These are phyloP conservation scores for Xanthorhoe designata DNA, from an alignment of 2,888 invertebrate genomes.

Conservation along the genomic window DNA sequence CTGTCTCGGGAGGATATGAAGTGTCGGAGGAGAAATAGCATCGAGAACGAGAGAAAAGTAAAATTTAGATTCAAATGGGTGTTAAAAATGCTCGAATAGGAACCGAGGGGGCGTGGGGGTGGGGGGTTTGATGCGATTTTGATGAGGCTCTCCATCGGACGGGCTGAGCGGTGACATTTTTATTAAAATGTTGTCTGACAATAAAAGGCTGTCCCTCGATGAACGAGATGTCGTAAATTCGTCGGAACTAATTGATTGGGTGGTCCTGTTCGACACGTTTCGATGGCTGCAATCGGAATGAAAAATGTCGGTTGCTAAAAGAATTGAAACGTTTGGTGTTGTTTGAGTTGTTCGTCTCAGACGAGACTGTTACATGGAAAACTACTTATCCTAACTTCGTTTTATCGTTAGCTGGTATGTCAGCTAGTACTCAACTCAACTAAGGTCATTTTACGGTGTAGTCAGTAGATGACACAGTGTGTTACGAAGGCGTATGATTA, in stretches of 20 bases:
- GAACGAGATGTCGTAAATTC: conserved; percentile 66
- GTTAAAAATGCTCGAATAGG: conserved; percentile 69
- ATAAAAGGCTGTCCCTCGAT: conserved; percentile 58
- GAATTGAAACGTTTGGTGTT: conserved; percentile 53
- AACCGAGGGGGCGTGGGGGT: conserved; percentile 59
- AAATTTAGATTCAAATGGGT: conserved; percentile 75
- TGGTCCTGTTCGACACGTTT: conserved; percentile 50
- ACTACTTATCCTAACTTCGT: conserved; percentile 80
- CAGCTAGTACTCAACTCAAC: conserved; percentile 59
- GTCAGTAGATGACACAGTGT: conserved; percentile 3
- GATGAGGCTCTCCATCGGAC: conserved; percentile 62
- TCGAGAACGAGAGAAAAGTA: conserved; percentile 63
- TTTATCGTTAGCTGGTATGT: conserved; percentile 79
- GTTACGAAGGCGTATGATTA: not conserved
- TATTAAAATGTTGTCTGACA: conserved; percentile 68
- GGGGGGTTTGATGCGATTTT: conserved; percentile 73
- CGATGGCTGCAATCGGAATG: conserved; percentile 53
- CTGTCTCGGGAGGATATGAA: conserved; percentile 61
- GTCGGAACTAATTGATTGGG: conserved; percentile 63
- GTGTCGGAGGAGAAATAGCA: conserved; percentile 56
- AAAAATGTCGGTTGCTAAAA: conserved; percentile 54
- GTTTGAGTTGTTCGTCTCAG: conserved; percentile 57
- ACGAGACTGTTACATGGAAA: conserved; percentile 77
- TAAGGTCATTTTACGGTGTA: conserved; percentile 61
- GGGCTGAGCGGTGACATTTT: conserved; percentile 60